Percentiles rank a stretch among this genome's conserved stretches.
Evolutionary conservation across 2,888 invertebrate species (phyloP).

Genomic region (Mesodorylaimus sp.): DNA sequence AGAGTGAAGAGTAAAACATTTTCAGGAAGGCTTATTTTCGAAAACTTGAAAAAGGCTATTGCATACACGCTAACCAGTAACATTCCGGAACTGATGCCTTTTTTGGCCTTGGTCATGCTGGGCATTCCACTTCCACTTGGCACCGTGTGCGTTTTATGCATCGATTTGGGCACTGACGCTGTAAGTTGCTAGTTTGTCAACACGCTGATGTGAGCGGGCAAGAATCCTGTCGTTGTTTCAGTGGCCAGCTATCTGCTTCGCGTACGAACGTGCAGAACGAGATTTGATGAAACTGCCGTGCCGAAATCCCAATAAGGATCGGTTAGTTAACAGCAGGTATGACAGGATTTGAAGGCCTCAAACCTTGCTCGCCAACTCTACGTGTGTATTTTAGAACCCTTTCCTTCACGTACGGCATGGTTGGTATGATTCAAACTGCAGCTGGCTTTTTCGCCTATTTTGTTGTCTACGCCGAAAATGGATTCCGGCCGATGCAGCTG

Average conservation of each 20-base stretch:
- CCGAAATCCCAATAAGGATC: slow-evolving; percentile 68
- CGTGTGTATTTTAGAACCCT: slow-evolving; percentile 23
- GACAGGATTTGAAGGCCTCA: too few species aligned
- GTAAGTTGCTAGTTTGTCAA: too few species aligned
- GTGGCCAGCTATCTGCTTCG: slow-evolving; percentile 73
- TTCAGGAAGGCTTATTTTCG: slow-evolving; percentile 38
- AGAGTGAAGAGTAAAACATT: slow-evolving; percentile 21
- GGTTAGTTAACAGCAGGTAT: slow-evolving; percentile 91
- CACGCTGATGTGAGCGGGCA: too few species aligned
- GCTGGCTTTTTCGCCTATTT: slow-evolving; percentile 36
- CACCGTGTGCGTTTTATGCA: slow-evolving; percentile 41
- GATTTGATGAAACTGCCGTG: slow-evolving; percentile 86
- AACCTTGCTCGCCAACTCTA: too few species aligned
- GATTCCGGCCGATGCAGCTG: slow-evolving; percentile 31
- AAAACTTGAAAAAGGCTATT: slow-evolving; percentile 41
- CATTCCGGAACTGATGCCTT: slow-evolving; percentile 40
- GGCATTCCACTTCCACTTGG: slow-evolving; percentile 40
- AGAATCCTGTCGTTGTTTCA: slow-evolving; percentile 14
- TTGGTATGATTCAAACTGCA: slow-evolving; percentile 36
- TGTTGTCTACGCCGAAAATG: slow-evolving; percentile 35
- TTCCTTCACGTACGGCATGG: slow-evolving; percentile 35
- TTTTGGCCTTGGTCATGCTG: slow-evolving; percentile 37
- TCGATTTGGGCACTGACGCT: slow-evolving; percentile 42
- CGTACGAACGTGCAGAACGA: slow-evolving; percentile 72
- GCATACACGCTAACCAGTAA: slow-evolving; percentile 40